A percentile compares a stretch with the other conserved stretches of the same genome.
Evolutionary conservation across 2,888 invertebrate genomes (phyloP).

Genomic region (Leptinotarsa haldemani): DNA sequence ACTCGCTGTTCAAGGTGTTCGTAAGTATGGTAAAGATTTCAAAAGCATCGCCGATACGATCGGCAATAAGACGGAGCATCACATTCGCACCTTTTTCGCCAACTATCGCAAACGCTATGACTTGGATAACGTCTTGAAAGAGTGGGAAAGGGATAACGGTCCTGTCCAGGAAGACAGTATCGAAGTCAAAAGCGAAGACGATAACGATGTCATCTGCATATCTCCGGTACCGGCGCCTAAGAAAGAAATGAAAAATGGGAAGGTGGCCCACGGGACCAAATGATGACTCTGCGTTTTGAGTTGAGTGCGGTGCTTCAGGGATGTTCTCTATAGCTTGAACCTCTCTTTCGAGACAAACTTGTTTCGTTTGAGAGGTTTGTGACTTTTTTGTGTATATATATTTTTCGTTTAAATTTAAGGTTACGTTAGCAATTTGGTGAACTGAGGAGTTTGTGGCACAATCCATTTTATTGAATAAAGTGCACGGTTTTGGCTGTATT

Average conservation of each 20-base stretch:
- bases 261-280: conserved; percentile 55
- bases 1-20: conserved; percentile 87
- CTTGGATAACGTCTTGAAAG: conserved; percentile 67
- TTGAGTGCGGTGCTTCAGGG: conserved; percentile 7
- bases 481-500: background rate
- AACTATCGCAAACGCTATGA: conserved; percentile 80
- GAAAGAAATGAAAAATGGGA: conserved; percentile 59
- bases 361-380: background rate
- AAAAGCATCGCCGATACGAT: conserved; percentile 94
- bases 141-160: conserved; percentile 84
- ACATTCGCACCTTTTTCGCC: conserved; percentile 91
- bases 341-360: background rate
- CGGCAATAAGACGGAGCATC: conserved; percentile 94
- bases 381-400: background rate
- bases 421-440: background rate
- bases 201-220: conserved; percentile 64
- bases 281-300: conserved; percentile 52
- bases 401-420: background rate
- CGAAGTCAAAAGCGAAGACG: conserved; percentile 56
- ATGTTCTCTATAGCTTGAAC: background rate
- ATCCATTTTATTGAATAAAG: background rate
- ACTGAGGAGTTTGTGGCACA: too few relatives aligned
- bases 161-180: conserved; percentile 59
- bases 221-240: conserved; percentile 66
- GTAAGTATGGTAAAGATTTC: conserved; percentile 88